Evolutionary conservation across 2,113 vertebrate species (phyloP).

Genomic region (Gracilinanus agilis): DNA sequence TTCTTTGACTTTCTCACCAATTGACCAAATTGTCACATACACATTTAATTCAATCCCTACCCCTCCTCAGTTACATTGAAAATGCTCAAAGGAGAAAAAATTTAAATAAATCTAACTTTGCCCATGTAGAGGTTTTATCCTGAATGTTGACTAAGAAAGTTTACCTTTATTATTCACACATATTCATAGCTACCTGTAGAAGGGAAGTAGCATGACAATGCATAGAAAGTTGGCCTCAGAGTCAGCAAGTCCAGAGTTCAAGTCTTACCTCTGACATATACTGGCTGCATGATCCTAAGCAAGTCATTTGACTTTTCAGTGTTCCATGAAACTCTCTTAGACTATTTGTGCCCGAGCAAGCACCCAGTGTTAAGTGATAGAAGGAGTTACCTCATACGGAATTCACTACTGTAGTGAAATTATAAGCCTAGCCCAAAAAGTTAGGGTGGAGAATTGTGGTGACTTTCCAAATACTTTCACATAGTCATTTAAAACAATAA

Average conservation of each 20-base stretch:
- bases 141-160: constrained; percentile 2
- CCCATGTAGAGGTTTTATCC: constrained; percentile 18
- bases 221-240: background rate
- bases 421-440: background rate
- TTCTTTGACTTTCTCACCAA: background rate
- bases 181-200: background rate
- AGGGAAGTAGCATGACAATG: background rate
- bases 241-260: background rate
- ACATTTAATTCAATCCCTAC: background rate
- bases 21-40: background rate
- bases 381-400: background rate
- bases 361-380: background rate
- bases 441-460: background rate
- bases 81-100: constrained; percentile 38
- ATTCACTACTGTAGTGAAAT: background rate
- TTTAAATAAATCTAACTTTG: constrained; percentile 30
- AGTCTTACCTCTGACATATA: background rate
- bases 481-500: constrained; percentile 8
- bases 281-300: background rate
- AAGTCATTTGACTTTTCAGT: background rate
- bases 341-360: background rate
- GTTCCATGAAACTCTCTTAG: background rate
- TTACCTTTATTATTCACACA: background rate
- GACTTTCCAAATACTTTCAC: background rate
- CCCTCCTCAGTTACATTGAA: constrained; percentile 18